Percentiles rank a stretch among this genome's conserved stretches.
phyloP scores from a whole-genome alignment of 1,140 invertebrate genomes.

The Trachelipus rathkii region DNA sequence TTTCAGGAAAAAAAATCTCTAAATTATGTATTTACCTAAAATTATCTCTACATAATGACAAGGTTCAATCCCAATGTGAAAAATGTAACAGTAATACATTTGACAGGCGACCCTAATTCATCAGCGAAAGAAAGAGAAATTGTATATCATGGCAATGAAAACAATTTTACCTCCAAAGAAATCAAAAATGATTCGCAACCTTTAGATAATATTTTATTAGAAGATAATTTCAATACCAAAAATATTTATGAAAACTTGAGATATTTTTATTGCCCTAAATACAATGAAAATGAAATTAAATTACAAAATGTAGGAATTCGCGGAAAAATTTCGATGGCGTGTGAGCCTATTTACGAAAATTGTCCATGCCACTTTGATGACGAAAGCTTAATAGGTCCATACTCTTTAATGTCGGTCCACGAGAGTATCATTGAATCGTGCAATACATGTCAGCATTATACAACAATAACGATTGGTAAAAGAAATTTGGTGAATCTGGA shows the following conservation, averaged over 20 bases:
- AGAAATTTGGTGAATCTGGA: not conserved
- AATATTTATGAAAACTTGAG: not conserved
- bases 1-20: no score
- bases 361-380: not conserved
- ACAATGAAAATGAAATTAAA: not conserved
- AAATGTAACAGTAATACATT: not conserved
- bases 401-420: not conserved
- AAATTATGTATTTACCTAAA: no score
- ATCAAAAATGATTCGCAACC: not conserved
- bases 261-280: not conserved
- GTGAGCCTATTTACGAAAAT: not conserved
- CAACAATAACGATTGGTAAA: not conserved
- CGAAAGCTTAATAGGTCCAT: not conserved
- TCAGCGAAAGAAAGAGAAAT: not conserved
- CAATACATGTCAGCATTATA: not conserved
- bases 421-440: not conserved
- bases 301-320: not conserved
- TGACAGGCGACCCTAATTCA: not conserved
- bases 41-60: not conserved
- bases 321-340: not conserved
- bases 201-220: not conserved
- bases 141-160: not conserved
- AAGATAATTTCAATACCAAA: not conserved
- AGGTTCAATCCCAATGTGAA: not conserved
- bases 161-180: not conserved